phyloP scores from a whole-genome alignment of 2,113 vertebrate species.

The Oophaga pumilio region DNA sequence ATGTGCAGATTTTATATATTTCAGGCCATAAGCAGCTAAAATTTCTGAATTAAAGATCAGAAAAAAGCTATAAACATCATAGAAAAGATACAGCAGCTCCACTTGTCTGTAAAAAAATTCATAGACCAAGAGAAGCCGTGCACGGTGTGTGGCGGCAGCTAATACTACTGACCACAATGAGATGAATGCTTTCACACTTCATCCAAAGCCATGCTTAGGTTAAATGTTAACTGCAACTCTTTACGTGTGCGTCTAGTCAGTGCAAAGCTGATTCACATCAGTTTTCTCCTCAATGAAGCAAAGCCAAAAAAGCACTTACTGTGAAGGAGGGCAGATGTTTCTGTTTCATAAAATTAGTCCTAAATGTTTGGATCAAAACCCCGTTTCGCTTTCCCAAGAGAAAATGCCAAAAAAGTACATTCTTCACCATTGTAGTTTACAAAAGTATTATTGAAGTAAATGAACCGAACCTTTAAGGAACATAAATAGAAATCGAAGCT shows the following conservation, averaged over 20 bases:
- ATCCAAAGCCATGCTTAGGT: slow-evolving; percentile 5
- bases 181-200: slow-evolving; percentile 52
- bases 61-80: not conserved
- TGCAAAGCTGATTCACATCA: slow-evolving; percentile 53
- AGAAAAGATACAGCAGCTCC: not conserved
- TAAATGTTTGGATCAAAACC: slow-evolving; percentile 45
- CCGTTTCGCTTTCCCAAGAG: slow-evolving; percentile 42
- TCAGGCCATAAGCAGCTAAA: not conserved
- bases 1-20: not conserved
- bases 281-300: slow-evolving; percentile 10
- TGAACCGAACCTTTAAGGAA: slow-evolving; percentile 30
- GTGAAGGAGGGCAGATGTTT: slow-evolving; percentile 50
- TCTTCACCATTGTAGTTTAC: slow-evolving; percentile 38
- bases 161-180: slow-evolving; percentile 19
- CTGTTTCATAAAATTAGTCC: slow-evolving; percentile 47
- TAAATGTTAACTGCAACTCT: slow-evolving; percentile 42
- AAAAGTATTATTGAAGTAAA: slow-evolving; percentile 42
- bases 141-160: slow-evolving; percentile 34
- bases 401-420: slow-evolving; percentile 43
- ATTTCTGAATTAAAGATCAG: not conserved
- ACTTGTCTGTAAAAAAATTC: not conserved
- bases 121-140: slow-evolving; percentile 3
- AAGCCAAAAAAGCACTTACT: slow-evolving; percentile 57
- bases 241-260: slow-evolving; percentile 27
- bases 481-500: slow-evolving; percentile 14